Percentiles rank a stretch among this genome's conserved stretches.
These are phyloP conservation scores for Watsonalla binaria DNA, from an alignment of 2,888 invertebrate species.

Conservation along the genomic window DNA sequence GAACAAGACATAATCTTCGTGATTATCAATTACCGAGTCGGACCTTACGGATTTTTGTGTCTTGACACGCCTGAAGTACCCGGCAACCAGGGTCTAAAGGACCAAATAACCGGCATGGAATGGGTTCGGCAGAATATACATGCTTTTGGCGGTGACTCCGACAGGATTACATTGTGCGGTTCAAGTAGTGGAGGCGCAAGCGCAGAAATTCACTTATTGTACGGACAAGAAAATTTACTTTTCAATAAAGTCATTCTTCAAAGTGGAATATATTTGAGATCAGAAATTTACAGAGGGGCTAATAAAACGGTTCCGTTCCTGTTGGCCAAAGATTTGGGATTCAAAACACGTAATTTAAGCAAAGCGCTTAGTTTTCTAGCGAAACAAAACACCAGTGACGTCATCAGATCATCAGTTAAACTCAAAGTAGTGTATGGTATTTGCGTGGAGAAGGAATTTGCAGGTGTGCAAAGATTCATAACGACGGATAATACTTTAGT, in stretches of 20 bases:
- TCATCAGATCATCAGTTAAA: too few relatives aligned
- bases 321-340: too few relatives aligned
- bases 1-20: slow-evolving; percentile 28
- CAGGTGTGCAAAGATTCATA: too few relatives aligned
- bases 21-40: slow-evolving; percentile 34
- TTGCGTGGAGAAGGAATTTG: too few relatives aligned
- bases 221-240: slow-evolving; percentile 12
- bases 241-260: slow-evolving; percentile 22
- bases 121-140: slow-evolving; percentile 35
- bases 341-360: too few relatives aligned
- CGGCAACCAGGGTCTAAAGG: slow-evolving; percentile 39
- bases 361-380: too few relatives aligned
- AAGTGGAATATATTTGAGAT: slow-evolving; percentile 5
- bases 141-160: slow-evolving; percentile 30
- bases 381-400: too few relatives aligned
- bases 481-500: too few relatives aligned
- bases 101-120: slow-evolving; percentile 29
- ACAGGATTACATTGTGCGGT: slow-evolving; percentile 30
- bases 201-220: slow-evolving; percentile 23
- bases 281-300: not conserved
- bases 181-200: slow-evolving; percentile 25
- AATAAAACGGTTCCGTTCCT: too few relatives aligned
- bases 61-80: slow-evolving; percentile 28
- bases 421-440: too few relatives aligned
- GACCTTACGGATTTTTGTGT: slow-evolving; percentile 42